Percentiles rank a stretch among this genome's conserved stretches.
Evolutionary conservation across 2,888 invertebrate genomes (phyloP).

Genomic region (Physocephala rufipes): DNA sequence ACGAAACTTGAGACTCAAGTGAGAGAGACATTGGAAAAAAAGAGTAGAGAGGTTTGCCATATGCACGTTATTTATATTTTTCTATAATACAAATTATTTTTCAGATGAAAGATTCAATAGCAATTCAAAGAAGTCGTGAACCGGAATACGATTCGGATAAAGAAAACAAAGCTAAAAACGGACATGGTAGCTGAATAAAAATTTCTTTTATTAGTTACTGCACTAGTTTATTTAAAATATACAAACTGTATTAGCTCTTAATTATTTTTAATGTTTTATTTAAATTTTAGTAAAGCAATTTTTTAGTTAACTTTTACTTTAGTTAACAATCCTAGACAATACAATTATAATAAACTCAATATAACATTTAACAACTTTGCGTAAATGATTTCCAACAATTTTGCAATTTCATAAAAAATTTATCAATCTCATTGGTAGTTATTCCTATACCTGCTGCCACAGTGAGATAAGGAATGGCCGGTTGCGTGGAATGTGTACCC

Average conservation of each 20-base stretch:
- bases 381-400: slow-evolving; percentile 68
- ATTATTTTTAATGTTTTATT: slow-evolving; percentile 2
- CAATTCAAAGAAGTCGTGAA: slow-evolving; percentile 38
- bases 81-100: slow-evolving; percentile 27
- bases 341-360: not conserved
- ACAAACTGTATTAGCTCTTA: not conserved
- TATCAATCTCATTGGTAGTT: slow-evolving; percentile 73
- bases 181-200: not conserved
- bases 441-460: slow-evolving; percentile 79
- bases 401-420: slow-evolving; percentile 73
- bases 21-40: slow-evolving; percentile 55
- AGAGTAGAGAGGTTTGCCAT: slow-evolving; percentile 49
- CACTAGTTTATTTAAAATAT: slow-evolving; percentile 10
- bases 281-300: not conserved
- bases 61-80: not conserved
- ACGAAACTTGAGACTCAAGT: slow-evolving; percentile 56
- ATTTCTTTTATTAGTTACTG: not conserved
- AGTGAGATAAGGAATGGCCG: slow-evolving; percentile 72
- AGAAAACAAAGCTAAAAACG: slow-evolving; percentile 50
- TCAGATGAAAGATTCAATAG: slow-evolving; percentile 43
- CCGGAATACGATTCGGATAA: slow-evolving; percentile 39
- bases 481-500: slow-evolving; percentile 72
- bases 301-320: not conserved
- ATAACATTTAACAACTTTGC: not conserved
- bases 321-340: slow-evolving; percentile 12